Evolutionary conservation across 2,797 vertebrate genomes (phyloP).

Genomic region (Onychomys torridus): DNA sequence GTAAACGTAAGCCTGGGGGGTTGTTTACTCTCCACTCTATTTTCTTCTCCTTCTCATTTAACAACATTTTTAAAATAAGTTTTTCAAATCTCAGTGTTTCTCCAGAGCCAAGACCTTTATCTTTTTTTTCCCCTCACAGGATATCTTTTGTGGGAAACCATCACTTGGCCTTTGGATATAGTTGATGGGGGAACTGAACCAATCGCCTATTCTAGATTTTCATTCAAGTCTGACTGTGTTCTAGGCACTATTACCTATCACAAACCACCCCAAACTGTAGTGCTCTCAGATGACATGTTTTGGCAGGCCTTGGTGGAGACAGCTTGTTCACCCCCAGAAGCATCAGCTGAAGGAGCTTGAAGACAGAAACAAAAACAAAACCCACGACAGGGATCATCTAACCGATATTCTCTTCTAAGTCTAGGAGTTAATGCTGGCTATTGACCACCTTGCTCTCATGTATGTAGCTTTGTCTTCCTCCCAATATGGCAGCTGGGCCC

Average conservation of each 20-base stretch:
- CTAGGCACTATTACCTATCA: neutral
- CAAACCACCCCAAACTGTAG: neutral
- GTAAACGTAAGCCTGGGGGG: neutral
- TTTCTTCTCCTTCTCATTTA: constrained; percentile 51
- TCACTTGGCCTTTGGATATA: neutral
- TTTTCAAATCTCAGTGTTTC: constrained; percentile 51
- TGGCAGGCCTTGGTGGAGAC: fast-evolving
- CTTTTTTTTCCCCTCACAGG: neutral
- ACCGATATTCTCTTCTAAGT: fast-evolving
- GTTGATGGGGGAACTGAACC: constrained; percentile 23
- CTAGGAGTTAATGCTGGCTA: neutral
- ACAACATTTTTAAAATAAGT: neutral
- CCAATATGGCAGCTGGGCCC: neutral
- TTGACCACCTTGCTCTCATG: fast-evolving
- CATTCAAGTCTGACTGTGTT: neutral
- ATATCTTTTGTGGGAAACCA: neutral
- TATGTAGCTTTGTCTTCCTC: neutral
- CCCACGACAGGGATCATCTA: neutral
- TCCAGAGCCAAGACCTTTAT: neutral
- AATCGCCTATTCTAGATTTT: neutral
- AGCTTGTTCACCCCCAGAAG: neutral
- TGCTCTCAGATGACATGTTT: neutral
- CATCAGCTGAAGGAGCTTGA: neutral
- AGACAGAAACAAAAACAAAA: neutral
- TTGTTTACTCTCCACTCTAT: neutral